Percentiles rank a stretch among this genome's conserved stretches.
phyloP scores from a whole-genome alignment of 2,888 invertebrate genomes.

The Seira ritae region DNA sequence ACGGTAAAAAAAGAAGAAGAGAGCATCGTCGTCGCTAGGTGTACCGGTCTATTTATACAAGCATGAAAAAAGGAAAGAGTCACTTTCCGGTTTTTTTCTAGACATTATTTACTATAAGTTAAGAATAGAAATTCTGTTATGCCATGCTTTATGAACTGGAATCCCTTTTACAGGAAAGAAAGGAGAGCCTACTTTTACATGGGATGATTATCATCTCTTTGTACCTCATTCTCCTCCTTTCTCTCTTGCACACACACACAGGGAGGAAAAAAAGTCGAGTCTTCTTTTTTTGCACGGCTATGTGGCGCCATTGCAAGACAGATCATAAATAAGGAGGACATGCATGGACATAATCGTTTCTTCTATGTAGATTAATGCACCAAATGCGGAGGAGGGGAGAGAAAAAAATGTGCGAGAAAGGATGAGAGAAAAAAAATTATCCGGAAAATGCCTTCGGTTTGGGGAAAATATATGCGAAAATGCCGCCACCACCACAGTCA shows the following conservation, averaged over 20 bases:
- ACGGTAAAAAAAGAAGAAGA: too few species aligned
- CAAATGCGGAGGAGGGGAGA: constrained; percentile 34
- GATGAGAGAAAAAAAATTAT: constrained; percentile 30
- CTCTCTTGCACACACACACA: too few species aligned
- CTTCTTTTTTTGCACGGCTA: constrained; percentile 4
- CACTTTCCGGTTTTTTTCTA: constrained; percentile 35
- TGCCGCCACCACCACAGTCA: neutral
- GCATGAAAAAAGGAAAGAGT: constrained; percentile 45
- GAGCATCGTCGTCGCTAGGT: too few species aligned
- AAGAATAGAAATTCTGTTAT: too few species aligned
- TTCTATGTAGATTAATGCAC: constrained; percentile 38
- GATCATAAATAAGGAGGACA: constrained; percentile 63
- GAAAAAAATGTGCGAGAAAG: constrained; percentile 29
- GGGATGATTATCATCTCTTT: too few species aligned
- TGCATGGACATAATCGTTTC: constrained; percentile 59
- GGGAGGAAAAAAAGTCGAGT: too few species aligned
- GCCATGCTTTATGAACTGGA: too few species aligned
- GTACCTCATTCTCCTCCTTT: too few species aligned
- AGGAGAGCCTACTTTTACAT: too few species aligned
- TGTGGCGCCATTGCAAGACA: constrained; percentile 61
- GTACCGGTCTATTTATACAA: constrained; percentile 24
- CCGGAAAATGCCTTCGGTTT: constrained; percentile 53
- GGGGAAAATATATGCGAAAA: neutral
- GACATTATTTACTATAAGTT: too few species aligned
- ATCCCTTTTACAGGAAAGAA: too few species aligned